Evolutionary conservation across 1,140 invertebrate genomes (phyloP), one percentile per base, ranked within the genome.

Genomic region (Ceratina australensis): DNA sequence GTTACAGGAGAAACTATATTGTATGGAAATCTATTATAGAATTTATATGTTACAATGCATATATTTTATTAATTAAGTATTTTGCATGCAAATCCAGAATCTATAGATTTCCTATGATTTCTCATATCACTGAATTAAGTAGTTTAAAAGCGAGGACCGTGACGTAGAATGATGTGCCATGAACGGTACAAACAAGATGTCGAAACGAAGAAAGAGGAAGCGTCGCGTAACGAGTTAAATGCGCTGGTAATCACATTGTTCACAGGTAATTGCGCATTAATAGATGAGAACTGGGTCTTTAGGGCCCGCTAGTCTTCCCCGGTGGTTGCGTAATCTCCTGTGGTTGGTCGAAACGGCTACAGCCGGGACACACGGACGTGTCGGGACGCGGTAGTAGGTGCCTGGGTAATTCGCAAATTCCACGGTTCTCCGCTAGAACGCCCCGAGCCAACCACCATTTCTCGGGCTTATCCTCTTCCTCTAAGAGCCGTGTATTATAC

Each of bases 211-310:
- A 64, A 79, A 69, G 66, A 75, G 81, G 78, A 86, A 86, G 82
- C 81, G 75, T 88, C 83, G 82, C 85, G 82, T 86, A 88, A 89
- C 80, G 72, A 85, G 77, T 90, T 87, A 86, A 90, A 88, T 82
- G 82, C 66, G 80, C 47, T 68, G 57, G 87, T 86, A 89, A 89
- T 90, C 87, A 83, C 87, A 89, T 90, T 90, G 88, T 90, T 88
- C 66, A 68, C 59, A 78, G 76, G 83, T 87, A 89, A 89, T 90
- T 86, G 87, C 77, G 82, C 85, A 84, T 90, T 89, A 89, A 89
- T 89, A 86, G 89, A 88, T 87, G 88, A 89, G 88, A 90, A 89
- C 86, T 88, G 85, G 87, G 88, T 88, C 87, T 85, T 64, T 61
- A n/a, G 20, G 80, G 49, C 63, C 78, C 66, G 28, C 56, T 81